Base-by-base conservation (phyloP, 2,797 vertebrate genomes). In the Echeneis naucrates region DNA sequence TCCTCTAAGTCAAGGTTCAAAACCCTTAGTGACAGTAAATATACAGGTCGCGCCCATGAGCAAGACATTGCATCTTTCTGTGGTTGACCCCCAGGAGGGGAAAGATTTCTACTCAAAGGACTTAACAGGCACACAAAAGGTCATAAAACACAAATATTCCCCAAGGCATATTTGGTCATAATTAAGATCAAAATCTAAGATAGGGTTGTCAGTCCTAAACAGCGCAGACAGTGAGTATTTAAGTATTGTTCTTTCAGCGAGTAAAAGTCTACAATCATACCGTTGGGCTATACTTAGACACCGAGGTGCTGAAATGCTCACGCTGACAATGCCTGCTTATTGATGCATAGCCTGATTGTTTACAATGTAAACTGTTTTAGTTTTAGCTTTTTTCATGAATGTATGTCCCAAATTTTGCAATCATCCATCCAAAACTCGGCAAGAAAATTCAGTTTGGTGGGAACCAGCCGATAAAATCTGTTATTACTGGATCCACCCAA, bases 11-110 rank as follows among this genome's bases (percentile, higher is more conserved):
- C 52, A 51, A 32, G 58, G 63, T 70, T 84, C 65, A 83, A 56
- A 75, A 54, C 63, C 53, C 26, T 26, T 54, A 5, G 4, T 75
- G 79, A 80, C 63, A 50, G 76, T 58, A 63, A 77, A 64, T 55
- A 72, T 14, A 16, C 45, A 48, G 60, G 54, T 23, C 3, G 61
- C 47, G 67, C 60, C 75, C 27, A 7, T 17, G 50, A 78, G 81
- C 47, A 11, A 60, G 54, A 72, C 37, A 65, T 42, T 51, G 5
- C 60, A 55, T 62, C 33, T 6, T n/a, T 16, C 10, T n/a, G 27
- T 0, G 21, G n/a, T 26, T 73, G 59, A 68, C 42, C 65, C n/a
- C 19, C 5, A n/a, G n/a, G n/a, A n/a, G n/a, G n/a, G n/a, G n/a
- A n/a, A n/a, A n/a, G n/a, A n/a, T n/a, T n/a, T n/a, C n/a, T n/a